Conservation (phyloP, 2,888 invertebrate genomes). For the Caenorhabditis sp. region DNA sequence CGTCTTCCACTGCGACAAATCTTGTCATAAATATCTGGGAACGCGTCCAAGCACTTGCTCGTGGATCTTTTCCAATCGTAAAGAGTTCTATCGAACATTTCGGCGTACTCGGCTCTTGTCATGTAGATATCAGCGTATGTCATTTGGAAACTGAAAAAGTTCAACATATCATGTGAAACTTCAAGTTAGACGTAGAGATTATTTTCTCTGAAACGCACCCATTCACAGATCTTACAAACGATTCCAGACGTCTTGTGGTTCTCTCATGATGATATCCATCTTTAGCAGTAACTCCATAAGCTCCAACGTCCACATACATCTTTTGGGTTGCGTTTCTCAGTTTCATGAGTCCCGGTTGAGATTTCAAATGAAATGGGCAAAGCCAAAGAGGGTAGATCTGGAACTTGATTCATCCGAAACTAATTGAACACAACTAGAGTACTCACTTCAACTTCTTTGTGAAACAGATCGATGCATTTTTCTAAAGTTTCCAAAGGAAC, state of each 20-base stretch:
- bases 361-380: slow-evolving; percentile 89
- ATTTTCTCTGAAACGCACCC: slow-evolving; percentile 87
- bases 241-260: slow-evolving; percentile 88
- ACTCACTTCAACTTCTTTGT: slow-evolving; percentile 87
- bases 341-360: slow-evolving; percentile 88
- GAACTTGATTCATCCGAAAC: slow-evolving; percentile 10
- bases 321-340: slow-evolving; percentile 85
- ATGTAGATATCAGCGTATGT: slow-evolving; percentile 91
- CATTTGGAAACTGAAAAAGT: slow-evolving; percentile 88
- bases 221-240: slow-evolving; percentile 87
- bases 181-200: too few species aligned
- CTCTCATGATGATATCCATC: slow-evolving; percentile 87
- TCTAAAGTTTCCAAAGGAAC: slow-evolving; percentile 88
- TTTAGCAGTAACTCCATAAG: slow-evolving; percentile 87
- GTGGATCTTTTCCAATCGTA: slow-evolving; percentile 85
- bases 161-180: background rate
- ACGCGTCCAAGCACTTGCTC: slow-evolving; percentile 88
- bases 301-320: slow-evolving; percentile 90
- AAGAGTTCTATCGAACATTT: slow-evolving; percentile 90
- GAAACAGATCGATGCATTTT: slow-evolving; percentile 87
- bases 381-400: slow-evolving; percentile 90
- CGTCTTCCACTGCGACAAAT: slow-evolving; percentile 83
- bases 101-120: slow-evolving; percentile 88
- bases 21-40: slow-evolving; percentile 91
- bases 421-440: slow-evolving; percentile 6